phyloP scores from a whole-genome alignment of 2,888 invertebrate species.

The Catocala fraxini region DNA sequence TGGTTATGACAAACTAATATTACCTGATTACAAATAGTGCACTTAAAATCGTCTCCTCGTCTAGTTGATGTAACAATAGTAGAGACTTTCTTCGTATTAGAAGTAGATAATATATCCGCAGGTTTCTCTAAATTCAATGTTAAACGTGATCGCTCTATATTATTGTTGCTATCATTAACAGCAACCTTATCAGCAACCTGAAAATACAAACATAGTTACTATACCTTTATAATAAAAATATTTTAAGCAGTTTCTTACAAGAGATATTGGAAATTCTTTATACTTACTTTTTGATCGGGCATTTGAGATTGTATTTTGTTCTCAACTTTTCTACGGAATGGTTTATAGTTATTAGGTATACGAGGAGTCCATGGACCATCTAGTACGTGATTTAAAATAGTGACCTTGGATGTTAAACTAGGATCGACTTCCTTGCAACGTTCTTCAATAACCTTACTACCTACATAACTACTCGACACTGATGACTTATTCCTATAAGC shows the following conservation, averaged over 20 bases:
- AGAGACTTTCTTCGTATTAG: conserved; percentile 23
- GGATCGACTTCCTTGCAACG: conserved; percentile 22
- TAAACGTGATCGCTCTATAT: conserved; percentile 44
- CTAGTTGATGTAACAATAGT: conserved; percentile 3
- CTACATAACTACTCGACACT: background rate
- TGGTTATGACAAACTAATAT: background rate
- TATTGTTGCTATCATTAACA: conserved; percentile 68
- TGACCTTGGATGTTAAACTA: conserved; percentile 48
- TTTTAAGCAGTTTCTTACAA: background rate
- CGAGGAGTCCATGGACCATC: conserved; percentile 88
- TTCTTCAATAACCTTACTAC: conserved; percentile 1
- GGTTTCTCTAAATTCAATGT: conserved; percentile 11
- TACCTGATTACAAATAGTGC: conserved; percentile 69
- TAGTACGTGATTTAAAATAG: conserved; percentile 83
- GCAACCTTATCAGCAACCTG: conserved; percentile 43
- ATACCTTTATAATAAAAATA: conserved; percentile 5
- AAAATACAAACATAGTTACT: conserved; percentile 25
- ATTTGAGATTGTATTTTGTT: conserved; percentile 8
- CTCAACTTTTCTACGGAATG: conserved; percentile 64
- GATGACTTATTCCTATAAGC: conserved; percentile 21
- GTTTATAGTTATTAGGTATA: conserved; percentile 69
- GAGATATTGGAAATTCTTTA: too few species aligned
- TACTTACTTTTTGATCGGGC: conserved; percentile 48
- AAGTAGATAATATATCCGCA: conserved; percentile 17
- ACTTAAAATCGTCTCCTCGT: conserved; percentile 57